Conservation (phyloP, 2,888 invertebrate genomes). For the Acanthosepion lycidas region DNA sequence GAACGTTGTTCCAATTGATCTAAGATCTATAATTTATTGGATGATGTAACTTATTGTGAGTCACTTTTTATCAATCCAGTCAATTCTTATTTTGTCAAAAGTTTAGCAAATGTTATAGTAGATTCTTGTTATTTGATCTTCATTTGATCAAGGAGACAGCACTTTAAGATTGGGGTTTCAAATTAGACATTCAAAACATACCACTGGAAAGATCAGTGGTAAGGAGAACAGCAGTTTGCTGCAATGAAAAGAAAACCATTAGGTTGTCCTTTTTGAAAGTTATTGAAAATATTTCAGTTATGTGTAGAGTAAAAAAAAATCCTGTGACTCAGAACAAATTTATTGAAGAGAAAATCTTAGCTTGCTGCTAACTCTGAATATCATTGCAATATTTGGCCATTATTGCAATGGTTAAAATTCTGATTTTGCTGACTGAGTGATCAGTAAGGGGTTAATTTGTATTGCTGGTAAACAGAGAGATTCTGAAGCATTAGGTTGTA, state of each 20-base stretch:
- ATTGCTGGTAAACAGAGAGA: too few species aligned
- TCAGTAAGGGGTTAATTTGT: too few species aligned
- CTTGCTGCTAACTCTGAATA: not conserved
- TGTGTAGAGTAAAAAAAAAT: not conserved
- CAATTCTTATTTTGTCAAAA: not conserved
- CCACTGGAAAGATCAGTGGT: not conserved
- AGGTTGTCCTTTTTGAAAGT: not conserved
- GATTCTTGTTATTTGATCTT: not conserved
- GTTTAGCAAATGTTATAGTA: not conserved
- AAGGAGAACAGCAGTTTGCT: not conserved
- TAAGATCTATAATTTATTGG: not conserved
- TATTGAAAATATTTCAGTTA: not conserved
- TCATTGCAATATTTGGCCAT: not conserved
- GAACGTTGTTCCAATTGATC: not conserved
- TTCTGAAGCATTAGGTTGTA: too few species aligned
- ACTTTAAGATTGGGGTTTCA: not conserved
- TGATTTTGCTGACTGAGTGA: not conserved
- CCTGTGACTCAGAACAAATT: not conserved
- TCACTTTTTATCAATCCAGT: not conserved
- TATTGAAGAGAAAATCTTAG: not conserved
- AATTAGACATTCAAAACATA: not conserved
- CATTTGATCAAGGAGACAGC: not conserved
- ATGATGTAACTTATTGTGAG: not conserved
- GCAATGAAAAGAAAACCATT: not conserved
- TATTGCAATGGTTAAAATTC: not conserved